Conservation (phyloP, 2,113 vertebrate genomes). For the Parus major region DNA sequence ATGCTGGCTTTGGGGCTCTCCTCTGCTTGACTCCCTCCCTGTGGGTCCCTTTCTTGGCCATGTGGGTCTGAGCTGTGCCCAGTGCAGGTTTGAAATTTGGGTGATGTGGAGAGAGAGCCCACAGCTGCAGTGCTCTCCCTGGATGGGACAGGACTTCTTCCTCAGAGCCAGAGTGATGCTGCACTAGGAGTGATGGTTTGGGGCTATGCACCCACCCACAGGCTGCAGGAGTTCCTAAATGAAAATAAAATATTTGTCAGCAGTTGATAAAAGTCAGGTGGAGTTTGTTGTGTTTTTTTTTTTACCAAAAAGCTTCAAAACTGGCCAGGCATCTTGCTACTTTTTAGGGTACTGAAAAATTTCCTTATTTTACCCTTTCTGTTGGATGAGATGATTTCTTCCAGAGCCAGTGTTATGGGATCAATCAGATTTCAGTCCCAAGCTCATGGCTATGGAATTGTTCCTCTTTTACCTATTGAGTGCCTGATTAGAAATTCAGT, state of each 20-base stretch:
- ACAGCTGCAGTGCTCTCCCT: neutral
- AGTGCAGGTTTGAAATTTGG: accelerated
- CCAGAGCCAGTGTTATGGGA: neutral
- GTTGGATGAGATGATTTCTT: neutral
- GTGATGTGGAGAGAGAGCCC: neutral
- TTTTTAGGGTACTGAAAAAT: neutral
- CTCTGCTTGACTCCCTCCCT: neutral
- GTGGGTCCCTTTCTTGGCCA: accelerated
- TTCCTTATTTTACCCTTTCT: neutral
- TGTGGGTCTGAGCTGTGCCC: neutral
- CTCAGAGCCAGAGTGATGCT: neutral
- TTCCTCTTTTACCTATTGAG: neutral
- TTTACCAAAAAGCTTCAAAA: neutral
- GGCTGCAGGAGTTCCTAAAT: neutral
- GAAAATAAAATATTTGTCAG: neutral
- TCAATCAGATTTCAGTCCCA: neutral
- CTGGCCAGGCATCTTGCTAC: neutral
- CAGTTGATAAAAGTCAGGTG: neutral
- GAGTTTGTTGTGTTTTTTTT: neutral
- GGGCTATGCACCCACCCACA: neutral
- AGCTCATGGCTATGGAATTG: neutral
- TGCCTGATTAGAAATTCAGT: neutral
- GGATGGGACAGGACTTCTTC: neutral
- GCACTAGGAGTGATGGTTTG: neutral
- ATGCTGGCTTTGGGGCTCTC: neutral